Conservation (phyloP, 2,113 vertebrate genomes). For the Collichthys lucidus region DNA sequence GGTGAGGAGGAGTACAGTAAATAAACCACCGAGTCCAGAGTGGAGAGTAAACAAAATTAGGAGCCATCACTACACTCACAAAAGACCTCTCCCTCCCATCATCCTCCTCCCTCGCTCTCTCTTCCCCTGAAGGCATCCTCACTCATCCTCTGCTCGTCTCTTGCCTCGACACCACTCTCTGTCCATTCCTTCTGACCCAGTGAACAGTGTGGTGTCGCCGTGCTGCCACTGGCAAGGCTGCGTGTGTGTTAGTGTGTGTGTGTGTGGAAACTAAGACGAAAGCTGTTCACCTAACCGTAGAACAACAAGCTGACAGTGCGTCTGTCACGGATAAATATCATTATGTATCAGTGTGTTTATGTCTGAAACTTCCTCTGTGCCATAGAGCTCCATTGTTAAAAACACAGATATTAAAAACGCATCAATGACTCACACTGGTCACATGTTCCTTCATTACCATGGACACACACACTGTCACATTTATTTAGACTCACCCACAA, state of each 20-base stretch:
- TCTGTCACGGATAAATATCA: not conserved
- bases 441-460: not conserved
- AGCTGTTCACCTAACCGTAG: conserved; percentile 3
- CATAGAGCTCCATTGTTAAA: not conserved
- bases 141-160: conserved; percentile 52
- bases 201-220: conserved; percentile 61
- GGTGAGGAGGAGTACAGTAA: conserved; percentile 24
- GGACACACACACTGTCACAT: not conserved
- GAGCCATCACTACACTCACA: conserved; percentile 19
- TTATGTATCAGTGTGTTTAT: not conserved
- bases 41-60: conserved; percentile 55
- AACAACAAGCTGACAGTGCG: not conserved
- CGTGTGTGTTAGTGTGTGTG: conserved; percentile 23
- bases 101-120: conserved; percentile 7
- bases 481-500: not conserved
- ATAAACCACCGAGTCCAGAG: conserved; percentile 43
- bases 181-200: conserved; percentile 78
- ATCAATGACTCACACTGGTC: not conserved
- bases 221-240: conserved; percentile 18
- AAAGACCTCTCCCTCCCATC: conserved; percentile 7
- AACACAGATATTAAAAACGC: not conserved
- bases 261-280: conserved; percentile 15
- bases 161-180: conserved; percentile 74
- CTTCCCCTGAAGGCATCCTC: conserved; percentile 56
- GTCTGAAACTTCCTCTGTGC: not conserved